Percentiles rank a stretch among this genome's conserved stretches.
Conservation (phyloP, 2,888 invertebrate species). For the Meloe dianella region DNA sequence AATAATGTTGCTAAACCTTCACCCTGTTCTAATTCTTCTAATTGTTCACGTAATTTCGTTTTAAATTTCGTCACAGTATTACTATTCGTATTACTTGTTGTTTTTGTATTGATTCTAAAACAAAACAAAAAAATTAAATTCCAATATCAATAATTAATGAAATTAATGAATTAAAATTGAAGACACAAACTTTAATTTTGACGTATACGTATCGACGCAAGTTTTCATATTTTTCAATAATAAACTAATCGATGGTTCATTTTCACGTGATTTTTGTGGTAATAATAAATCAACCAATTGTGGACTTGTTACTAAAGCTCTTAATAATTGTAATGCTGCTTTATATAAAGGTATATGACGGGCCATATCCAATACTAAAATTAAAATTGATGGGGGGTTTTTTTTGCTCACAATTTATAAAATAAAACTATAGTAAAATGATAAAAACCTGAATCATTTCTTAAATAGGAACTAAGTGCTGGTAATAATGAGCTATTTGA, state of each 20-base stretch:
- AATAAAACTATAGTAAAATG: too few species aligned
- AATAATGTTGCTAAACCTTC: conserved; percentile 88
- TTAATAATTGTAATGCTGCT: conserved; percentile 79
- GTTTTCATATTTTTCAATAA: conserved; percentile 86
- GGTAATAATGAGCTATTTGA: conserved; percentile 85
- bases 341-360: conserved; percentile 92
- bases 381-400: too few species aligned
- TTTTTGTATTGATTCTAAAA: conserved; percentile 49
- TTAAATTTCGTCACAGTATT: conserved; percentile 39
- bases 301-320: conserved; percentile 74
- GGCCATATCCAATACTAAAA: conserved; percentile 91
- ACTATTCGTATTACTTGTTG: conserved; percentile 34
- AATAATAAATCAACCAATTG: conserved; percentile 67
- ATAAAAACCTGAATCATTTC: conserved; percentile 94
- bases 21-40: conserved; percentile 80
- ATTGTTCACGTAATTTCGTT: conserved; percentile 48
- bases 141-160: not conserved
- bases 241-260: conserved; percentile 72
- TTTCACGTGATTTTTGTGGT: conserved; percentile 60
- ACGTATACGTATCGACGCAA: conserved; percentile 91
- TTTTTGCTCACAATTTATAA: too few species aligned
- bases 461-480: conserved; percentile 86
- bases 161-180: conserved; percentile 4
- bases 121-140: conserved; percentile 34
- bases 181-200: conserved; percentile 73